Evolutionary conservation across 2,888 invertebrate genomes (phyloP).

Genomic region (Drosophila meridiana): DNA sequence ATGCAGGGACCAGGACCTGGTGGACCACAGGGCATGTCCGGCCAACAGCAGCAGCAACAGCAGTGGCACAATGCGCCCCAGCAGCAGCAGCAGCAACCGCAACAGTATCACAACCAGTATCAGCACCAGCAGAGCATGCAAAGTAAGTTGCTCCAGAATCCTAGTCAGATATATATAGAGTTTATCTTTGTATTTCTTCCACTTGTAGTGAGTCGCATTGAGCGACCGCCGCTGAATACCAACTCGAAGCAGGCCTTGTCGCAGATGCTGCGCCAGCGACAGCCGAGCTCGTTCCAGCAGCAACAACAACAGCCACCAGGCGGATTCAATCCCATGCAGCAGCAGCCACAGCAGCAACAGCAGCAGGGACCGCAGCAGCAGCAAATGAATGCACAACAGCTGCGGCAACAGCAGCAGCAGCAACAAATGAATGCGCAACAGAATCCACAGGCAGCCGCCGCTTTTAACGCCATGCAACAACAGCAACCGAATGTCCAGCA

Average conservation of each 20-base stretch:
- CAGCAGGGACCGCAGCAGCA: conserved; percentile 81
- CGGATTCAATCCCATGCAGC: conserved; percentile 79
- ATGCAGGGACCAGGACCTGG: conserved; percentile 78
- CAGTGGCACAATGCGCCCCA: conserved; percentile 81
- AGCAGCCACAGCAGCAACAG: conserved; percentile 82
- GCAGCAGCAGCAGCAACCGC: conserved; percentile 66
- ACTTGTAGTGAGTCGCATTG: conserved; percentile 84
- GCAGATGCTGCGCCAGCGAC: conserved; percentile 92
- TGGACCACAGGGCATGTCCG: conserved; percentile 81
- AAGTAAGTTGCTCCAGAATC: conserved; percentile 60
- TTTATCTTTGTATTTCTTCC: not conserved
- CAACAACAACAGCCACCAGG: conserved; percentile 67
- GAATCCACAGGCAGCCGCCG: conserved; percentile 81
- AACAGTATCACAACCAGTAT: conserved; percentile 82
- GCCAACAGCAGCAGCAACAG: conserved; percentile 84
- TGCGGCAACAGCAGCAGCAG: conserved; percentile 75
- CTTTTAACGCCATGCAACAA: conserved; percentile 72
- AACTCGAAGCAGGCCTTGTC: conserved; percentile 93
- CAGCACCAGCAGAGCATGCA: conserved; percentile 84
- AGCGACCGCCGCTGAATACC: conserved; percentile 86
- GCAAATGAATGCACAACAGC: conserved; percentile 78
- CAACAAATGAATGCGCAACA: conserved; percentile 55
- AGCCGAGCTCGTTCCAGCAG: conserved; percentile 87
- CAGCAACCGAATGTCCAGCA: conserved; percentile 77
- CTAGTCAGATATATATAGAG: no score